Percentiles rank a stretch among this genome's conserved stretches.
phyloP scores from a whole-genome alignment of 2,113 vertebrate species.

The Ageneiosus marmoratus region DNA sequence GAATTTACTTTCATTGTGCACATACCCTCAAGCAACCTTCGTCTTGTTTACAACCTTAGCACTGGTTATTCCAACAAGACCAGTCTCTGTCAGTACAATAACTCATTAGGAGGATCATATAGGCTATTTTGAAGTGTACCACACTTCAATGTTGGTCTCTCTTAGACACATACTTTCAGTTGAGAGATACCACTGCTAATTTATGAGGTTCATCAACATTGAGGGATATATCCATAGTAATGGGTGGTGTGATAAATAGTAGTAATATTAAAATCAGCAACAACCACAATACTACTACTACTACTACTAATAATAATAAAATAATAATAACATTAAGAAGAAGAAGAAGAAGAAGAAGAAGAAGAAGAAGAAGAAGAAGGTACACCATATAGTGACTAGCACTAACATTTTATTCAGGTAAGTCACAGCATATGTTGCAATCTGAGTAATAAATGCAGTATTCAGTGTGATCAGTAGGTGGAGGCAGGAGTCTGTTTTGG shows the following conservation, averaged over 20 bases:
- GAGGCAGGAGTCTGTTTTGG: slow-evolving; percentile 1
- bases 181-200: not conserved
- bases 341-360: too few relatives aligned
- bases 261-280: too few relatives aligned
- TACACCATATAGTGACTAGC: too few relatives aligned
- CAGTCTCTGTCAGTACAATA: not conserved
- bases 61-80: not conserved
- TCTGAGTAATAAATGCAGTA: slow-evolving; percentile 1
- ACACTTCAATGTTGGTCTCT: too few relatives aligned
- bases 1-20: not conserved
- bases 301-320: too few relatives aligned
- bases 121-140: too few relatives aligned
- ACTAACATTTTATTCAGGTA: not conserved
- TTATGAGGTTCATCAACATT: not conserved
- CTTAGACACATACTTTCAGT: too few relatives aligned
- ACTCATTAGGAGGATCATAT: not conserved
- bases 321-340: too few relatives aligned
- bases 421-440: not conserved
- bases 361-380: too few relatives aligned
- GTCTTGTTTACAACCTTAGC: too few relatives aligned
- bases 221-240: not conserved
- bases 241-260: too few relatives aligned
- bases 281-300: too few relatives aligned
- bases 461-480: slow-evolving; percentile 12
- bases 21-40: not conserved